Base-by-base conservation (phyloP, 2,797 vertebrate genomes). In the Fratercula arctica region DNA sequence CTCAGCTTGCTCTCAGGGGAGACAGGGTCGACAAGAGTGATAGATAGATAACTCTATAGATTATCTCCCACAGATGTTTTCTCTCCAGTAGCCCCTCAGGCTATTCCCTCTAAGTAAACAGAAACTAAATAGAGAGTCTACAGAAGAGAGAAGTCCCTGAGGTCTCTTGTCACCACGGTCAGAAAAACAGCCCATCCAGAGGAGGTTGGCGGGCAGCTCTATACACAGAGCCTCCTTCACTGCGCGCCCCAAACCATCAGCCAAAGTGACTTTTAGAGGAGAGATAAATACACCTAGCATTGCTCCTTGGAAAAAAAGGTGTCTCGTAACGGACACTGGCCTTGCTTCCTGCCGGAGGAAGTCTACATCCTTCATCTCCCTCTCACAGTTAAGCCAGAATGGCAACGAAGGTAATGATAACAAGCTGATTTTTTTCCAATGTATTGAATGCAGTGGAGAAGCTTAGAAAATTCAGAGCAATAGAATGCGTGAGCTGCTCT, bases 31-130 rank as follows among this genome's bases (percentile, higher is more conserved):
- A 97, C 97, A 97, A 96, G 93, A 98, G 98, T 98, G 98, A 98
- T 98, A 98, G 98, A 98, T 98, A 98, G 98, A 98, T 98, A 98
- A 98, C 98, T 95, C 92, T 98, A 98, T 98, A 98, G 98, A 98
- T 98, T 98, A 98, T 98, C 98, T 98, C 97, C 97, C 96, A 97
- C 98, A 98, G 98, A 98, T 98, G 98, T 98, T 98, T 98, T 98
- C 97, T 98, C 98, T 98, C 97, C 97, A 90, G 97, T 97, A 98
- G 97, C 98, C 97, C 97, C 96, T 97, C 68, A 80, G 98, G 98
- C 97, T 94, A 97, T 97, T 98, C 98, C 98, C 98, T 98, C 98
- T 98, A 98, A 98, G 98, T 98, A 98, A 98, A 98, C 98, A 98
- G 98, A 98, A 97, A 97, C 97, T 96, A 97, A 98, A 98, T 94